phyloP scores from a whole-genome alignment of 2,888 invertebrate genomes.

The Dolichopus griseipennis region DNA sequence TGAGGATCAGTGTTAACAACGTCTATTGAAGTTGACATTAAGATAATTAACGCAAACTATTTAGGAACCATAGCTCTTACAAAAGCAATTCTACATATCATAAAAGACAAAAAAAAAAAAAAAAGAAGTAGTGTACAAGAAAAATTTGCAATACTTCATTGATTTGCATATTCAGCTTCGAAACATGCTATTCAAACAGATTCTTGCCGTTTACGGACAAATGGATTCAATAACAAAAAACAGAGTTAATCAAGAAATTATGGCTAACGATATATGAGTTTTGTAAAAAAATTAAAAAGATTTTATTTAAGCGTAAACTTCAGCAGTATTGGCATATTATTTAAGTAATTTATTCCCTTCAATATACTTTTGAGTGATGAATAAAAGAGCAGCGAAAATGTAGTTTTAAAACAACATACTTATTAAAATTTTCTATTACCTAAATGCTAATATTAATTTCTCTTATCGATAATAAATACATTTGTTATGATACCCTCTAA shows the following conservation, averaged over 20 bases:
- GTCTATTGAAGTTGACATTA: constrained; percentile 68
- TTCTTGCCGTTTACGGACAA: constrained; percentile 76
- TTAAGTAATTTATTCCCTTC: constrained; percentile 64
- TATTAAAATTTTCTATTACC: too few relatives aligned
- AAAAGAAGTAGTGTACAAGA: constrained; percentile 94
- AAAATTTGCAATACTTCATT: constrained; percentile 77
- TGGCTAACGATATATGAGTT: constrained; percentile 62
- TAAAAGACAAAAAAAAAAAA: constrained; percentile 65
- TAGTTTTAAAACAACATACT: too few relatives aligned
- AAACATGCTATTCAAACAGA: constrained; percentile 91
- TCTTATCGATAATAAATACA: too few relatives aligned
- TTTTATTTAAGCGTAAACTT: constrained; percentile 59
- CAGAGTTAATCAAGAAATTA: constrained; percentile 67
- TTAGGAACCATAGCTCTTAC: constrained; percentile 87
- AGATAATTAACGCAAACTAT: constrained; percentile 89
- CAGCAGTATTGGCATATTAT: constrained; percentile 62
- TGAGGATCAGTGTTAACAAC: constrained; percentile 70
- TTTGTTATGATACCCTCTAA: too few relatives aligned
- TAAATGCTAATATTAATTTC: too few relatives aligned
- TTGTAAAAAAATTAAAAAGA: constrained; percentile 65
- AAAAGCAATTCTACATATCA: constrained; percentile 80
- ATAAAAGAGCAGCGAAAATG: constrained; percentile 29
- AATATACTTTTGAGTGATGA: constrained; percentile 74
- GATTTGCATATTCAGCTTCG: constrained; percentile 83
- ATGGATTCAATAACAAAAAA: constrained; percentile 73